phyloP scores from a whole-genome alignment of 2,888 invertebrate species.

The Drosophila dives region DNA sequence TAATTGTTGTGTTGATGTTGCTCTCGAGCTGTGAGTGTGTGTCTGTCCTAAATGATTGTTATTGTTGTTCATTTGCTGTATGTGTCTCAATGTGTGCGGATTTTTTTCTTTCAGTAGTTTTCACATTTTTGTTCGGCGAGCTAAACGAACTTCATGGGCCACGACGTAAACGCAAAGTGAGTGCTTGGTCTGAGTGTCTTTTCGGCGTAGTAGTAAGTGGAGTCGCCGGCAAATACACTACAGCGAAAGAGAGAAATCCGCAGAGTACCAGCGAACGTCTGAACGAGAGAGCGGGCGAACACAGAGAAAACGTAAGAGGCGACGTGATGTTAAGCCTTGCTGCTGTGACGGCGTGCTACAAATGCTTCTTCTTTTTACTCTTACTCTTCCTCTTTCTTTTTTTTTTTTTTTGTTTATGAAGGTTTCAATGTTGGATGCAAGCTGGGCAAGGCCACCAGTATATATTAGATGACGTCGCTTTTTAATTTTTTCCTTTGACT shows the following conservation, averaged over 20 bases:
- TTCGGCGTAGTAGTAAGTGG: conserved; percentile 61
- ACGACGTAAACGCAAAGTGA: conserved; percentile 75
- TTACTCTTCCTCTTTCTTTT: not conserved
- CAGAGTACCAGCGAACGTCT: conserved; percentile 21
- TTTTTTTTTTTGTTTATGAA: conserved; percentile 9
- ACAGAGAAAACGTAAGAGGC: conserved; percentile 57
- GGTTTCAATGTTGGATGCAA: conserved; percentile 7
- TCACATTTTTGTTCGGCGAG: conserved; percentile 54
- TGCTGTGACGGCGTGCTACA: conserved; percentile 30
- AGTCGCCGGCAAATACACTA: conserved; percentile 62
- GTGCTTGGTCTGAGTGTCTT: conserved; percentile 47
- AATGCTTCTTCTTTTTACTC: not conserved
- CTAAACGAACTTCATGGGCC: conserved; percentile 72
- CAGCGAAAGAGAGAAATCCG: conserved; percentile 51
- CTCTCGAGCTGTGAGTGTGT: conserved; percentile 18
- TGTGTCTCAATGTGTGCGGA: conserved; percentile 39
- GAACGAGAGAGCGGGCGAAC: conserved; percentile 8
- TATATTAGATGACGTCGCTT: conserved; percentile 26
- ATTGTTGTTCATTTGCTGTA: conserved; percentile 41
- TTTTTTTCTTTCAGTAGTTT: conserved; percentile 53
- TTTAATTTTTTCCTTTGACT: not conserved
- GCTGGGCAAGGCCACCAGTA: conserved; percentile 18
- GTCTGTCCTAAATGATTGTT: conserved; percentile 25
- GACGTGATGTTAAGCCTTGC: conserved; percentile 33
- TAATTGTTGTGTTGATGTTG: conserved; percentile 65